phyloP scores from a whole-genome alignment of 1,140 invertebrate species.

The Euwallacea similis region DNA sequence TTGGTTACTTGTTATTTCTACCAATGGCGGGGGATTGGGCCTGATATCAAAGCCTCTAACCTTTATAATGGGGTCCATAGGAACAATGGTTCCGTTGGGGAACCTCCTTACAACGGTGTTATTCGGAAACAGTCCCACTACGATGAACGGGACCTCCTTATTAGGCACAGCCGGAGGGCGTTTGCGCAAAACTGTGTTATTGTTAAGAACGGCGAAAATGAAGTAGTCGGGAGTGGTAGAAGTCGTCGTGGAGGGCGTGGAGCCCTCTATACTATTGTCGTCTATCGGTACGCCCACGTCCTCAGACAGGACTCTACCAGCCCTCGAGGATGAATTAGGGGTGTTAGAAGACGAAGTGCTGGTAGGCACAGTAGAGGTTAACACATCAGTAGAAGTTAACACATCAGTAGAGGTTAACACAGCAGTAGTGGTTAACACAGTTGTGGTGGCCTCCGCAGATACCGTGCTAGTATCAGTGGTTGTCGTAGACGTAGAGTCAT shows the following conservation, averaged over 20 bases:
- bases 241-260: constrained; percentile 52
- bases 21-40: constrained; percentile 49
- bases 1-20: constrained; percentile 55
- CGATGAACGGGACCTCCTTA: constrained; percentile 68
- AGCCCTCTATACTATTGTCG: constrained; percentile 53
- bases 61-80: constrained; percentile 58
- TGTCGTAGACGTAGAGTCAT: constrained; percentile 37
- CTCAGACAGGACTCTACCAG: constrained; percentile 50
- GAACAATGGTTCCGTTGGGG: constrained; percentile 72
- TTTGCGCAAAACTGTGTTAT: constrained; percentile 74
- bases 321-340: constrained; percentile 47
- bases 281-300: constrained; percentile 53
- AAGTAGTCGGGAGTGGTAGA: constrained; percentile 60
- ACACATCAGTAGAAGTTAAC: background rate
- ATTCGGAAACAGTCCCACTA: constrained; percentile 72
- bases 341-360: constrained; percentile 35
- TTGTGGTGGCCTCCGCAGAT: constrained; percentile 39
- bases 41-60: constrained; percentile 55
- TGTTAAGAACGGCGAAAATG: constrained; percentile 71
- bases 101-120: constrained; percentile 72
- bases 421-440: constrained; percentile 31
- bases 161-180: constrained; percentile 67
- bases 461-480: constrained; percentile 44
- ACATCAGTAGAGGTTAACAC: constrained; percentile 45
- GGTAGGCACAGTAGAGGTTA: constrained; percentile 34